Percentiles rank a stretch among this genome's conserved stretches.
phyloP scores from a whole-genome alignment of 2,113 vertebrate species.

The Rallus limicola region DNA sequence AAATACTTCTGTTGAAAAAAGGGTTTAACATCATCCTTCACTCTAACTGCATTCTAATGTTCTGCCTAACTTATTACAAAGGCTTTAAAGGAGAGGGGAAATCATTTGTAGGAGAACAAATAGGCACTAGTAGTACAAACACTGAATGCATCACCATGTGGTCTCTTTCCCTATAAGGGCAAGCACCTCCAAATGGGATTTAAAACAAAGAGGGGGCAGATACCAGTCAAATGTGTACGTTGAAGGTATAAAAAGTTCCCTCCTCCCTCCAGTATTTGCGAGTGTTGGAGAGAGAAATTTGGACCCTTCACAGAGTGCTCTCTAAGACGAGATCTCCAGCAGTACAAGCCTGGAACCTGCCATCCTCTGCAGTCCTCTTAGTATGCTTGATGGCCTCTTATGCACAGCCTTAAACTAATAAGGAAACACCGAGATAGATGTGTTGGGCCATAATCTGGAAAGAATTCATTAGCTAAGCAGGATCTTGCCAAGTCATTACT shows the following conservation, averaged over 20 bases:
- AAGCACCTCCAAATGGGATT: background rate
- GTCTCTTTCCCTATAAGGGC: background rate
- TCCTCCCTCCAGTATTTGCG: background rate
- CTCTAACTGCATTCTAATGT: conserved; percentile 24
- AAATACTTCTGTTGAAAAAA: conserved; percentile 50
- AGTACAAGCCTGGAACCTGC: background rate
- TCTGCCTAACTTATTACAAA: conserved; percentile 46
- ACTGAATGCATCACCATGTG: background rate
- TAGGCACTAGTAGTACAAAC: background rate
- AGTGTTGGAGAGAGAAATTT: accelerated
- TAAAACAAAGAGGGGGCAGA: background rate
- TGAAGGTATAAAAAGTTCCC: background rate
- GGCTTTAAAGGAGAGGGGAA: conserved; percentile 14
- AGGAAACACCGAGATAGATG: background rate
- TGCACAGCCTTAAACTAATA: background rate
- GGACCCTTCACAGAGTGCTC: accelerated
- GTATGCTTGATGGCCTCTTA: background rate
- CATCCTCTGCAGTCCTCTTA: background rate
- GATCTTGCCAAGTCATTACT: background rate
- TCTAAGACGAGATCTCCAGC: background rate
- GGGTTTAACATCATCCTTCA: conserved; percentile 2
- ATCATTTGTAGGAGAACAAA: background rate
- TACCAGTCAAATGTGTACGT: background rate
- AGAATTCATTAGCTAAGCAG: conserved; percentile 39
- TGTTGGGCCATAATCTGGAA: background rate